Conservation (phyloP, 2,888 invertebrate species). For the Drosophila leonis region DNA sequence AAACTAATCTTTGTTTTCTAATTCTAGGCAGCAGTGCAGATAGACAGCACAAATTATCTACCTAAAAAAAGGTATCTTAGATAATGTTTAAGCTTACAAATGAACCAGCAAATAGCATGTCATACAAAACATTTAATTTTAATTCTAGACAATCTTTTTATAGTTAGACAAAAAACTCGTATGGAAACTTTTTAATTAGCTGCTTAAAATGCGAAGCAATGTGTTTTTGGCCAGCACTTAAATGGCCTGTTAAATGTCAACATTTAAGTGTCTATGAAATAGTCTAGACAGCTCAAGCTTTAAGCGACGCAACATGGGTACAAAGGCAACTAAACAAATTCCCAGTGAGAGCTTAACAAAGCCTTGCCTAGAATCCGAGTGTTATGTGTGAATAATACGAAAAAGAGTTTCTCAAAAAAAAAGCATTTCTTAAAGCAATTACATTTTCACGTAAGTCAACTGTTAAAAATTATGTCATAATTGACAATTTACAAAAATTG, state of each 20-base stretch:
- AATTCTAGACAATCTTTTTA: background rate
- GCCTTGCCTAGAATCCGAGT: background rate
- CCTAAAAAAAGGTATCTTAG: background rate
- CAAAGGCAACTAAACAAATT: background rate
- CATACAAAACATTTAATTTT: background rate
- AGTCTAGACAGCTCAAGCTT: constrained; percentile 1
- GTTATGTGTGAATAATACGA: background rate
- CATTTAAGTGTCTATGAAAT: background rate
- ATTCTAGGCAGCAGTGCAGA: too few species aligned
- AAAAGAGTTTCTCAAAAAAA: background rate
- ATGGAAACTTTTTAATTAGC: constrained; percentile 11
- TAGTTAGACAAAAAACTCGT: background rate
- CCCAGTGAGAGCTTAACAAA: background rate
- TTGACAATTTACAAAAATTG: background rate
- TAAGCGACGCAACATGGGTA: background rate
- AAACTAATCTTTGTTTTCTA: background rate
- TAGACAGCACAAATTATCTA: background rate
- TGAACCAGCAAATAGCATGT: background rate
- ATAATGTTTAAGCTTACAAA: background rate
- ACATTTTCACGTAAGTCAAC: background rate
- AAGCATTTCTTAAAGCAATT: background rate
- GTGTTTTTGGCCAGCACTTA: background rate
- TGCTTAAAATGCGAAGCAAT: constrained; percentile 8
- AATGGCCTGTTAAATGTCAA: constrained; percentile 11
- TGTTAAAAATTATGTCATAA: background rate